Conservation (phyloP, 2,888 invertebrate genomes). For the Calameuta idolon region DNA sequence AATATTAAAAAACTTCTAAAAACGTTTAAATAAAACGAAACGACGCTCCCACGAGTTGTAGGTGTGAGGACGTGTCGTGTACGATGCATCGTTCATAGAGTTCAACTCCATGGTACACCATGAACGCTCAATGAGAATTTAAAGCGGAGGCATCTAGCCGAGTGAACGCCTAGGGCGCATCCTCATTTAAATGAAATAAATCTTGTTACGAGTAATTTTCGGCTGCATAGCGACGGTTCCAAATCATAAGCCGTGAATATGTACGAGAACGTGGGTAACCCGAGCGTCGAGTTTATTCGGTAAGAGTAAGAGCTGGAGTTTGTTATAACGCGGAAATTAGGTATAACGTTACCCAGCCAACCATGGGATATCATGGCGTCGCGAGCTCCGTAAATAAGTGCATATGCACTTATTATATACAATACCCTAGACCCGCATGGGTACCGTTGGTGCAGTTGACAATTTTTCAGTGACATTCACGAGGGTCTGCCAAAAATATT, state of each 20-base stretch:
- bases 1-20: not conserved
- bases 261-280: conserved; percentile 16
- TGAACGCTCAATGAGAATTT: not conserved
- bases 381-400: not conserved
- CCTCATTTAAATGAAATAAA: conserved; percentile 64
- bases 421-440: not conserved
- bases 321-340: not conserved
- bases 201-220: conserved; percentile 61
- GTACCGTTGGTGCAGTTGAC: not conserved
- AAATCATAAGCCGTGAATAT: conserved; percentile 29
- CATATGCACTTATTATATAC: not conserved
- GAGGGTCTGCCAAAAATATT: conserved; percentile 27
- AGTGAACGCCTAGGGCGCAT: conserved; percentile 50
- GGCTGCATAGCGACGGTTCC: conserved; percentile 32
- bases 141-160: conserved; percentile 35
- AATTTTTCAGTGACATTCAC: conserved; percentile 4
- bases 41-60: not conserved
- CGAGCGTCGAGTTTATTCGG: conserved; percentile 20
- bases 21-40: not conserved
- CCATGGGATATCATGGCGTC: not conserved
- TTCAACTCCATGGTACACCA: not conserved
- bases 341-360: not conserved
- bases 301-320: conserved; percentile 15
- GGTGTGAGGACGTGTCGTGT: not conserved
- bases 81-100: not conserved